A percentile compares a stretch with the other conserved stretches of the same genome.
Conservation (phyloP, 2,113 vertebrate genomes). For the Ailurus styani region DNA sequence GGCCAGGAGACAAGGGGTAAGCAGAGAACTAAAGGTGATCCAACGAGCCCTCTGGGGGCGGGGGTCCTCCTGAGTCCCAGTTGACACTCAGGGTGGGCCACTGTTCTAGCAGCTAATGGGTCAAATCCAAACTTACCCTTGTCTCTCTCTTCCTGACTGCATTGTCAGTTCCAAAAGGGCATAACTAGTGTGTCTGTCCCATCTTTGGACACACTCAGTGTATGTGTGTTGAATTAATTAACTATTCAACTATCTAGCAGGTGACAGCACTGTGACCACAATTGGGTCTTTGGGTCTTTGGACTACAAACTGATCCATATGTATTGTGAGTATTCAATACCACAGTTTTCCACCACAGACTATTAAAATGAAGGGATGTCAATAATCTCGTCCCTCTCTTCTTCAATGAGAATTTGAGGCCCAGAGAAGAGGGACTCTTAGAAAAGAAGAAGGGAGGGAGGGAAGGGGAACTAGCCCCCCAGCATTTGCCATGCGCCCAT, state of each 20-base stretch:
- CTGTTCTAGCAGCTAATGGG: not conserved
- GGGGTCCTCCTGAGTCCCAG: not conserved
- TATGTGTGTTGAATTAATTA: not conserved
- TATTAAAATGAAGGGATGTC: not conserved
- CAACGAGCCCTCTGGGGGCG: accelerated
- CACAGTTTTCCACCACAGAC: not conserved
- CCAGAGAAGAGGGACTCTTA: not conserved
- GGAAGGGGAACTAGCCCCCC: not conserved
- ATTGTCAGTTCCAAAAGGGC: not conserved
- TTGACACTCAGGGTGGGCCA: no score
- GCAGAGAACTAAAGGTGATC: not conserved
- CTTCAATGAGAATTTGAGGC: not conserved
- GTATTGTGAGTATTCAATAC: not conserved
- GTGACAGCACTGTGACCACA: not conserved
- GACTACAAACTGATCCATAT: not conserved
- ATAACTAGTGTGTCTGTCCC: not conserved
- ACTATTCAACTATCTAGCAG: not conserved
- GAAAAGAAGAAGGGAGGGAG: no score
- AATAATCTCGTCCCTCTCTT: not conserved
- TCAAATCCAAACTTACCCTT: not conserved
- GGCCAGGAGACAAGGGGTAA: no score
- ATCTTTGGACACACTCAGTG: not conserved
- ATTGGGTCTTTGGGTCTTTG: not conserved
- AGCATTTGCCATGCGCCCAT: not conserved
- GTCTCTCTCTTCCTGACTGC: not conserved